Evolutionary conservation across 2,888 invertebrate species (phyloP).

Genomic region (Leptinotarsa rubiginosa): DNA sequence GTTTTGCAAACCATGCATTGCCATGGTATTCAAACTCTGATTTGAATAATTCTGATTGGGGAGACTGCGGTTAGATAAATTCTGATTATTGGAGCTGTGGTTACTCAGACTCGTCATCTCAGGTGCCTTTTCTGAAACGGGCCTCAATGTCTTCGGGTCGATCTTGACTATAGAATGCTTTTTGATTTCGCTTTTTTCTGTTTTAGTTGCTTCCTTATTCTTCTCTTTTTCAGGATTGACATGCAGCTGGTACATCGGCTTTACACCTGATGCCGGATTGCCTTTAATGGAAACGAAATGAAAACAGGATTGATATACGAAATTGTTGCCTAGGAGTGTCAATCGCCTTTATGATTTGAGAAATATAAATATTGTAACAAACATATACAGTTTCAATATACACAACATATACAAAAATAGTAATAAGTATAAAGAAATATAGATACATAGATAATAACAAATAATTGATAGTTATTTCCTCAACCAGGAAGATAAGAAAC

Average conservation of each 20-base stretch:
- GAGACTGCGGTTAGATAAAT: slow-evolving; percentile 29
- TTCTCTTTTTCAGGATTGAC: slow-evolving; percentile 64
- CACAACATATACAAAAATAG: no score
- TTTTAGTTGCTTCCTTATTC: slow-evolving; percentile 37
- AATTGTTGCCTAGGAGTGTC: no score
- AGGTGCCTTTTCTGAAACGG: slow-evolving; percentile 65
- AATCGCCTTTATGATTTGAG: no score
- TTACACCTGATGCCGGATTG: slow-evolving; percentile 72
- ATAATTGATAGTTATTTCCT: no score
- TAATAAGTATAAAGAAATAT: no score
- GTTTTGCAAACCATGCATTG: slow-evolving; percentile 31
- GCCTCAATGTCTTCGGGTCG: slow-evolving; percentile 72
- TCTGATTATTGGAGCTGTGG: slow-evolving; percentile 35
- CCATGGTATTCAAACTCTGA: slow-evolving; percentile 28
- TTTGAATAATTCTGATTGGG: slow-evolving; percentile 30
- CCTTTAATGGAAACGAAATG: slow-evolving; percentile 52
- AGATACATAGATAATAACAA: no score
- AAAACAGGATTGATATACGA: no score
- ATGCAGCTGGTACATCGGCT: slow-evolving; percentile 71
- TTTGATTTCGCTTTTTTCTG: slow-evolving; percentile 62
- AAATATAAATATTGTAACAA: no score
- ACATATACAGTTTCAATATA: background rate
- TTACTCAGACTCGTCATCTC: slow-evolving; percentile 61
- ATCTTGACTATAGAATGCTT: slow-evolving; percentile 68
- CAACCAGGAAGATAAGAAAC: no score